Conservation (phyloP, 1,140 invertebrate genomes). For the Callitettix versicolor region DNA sequence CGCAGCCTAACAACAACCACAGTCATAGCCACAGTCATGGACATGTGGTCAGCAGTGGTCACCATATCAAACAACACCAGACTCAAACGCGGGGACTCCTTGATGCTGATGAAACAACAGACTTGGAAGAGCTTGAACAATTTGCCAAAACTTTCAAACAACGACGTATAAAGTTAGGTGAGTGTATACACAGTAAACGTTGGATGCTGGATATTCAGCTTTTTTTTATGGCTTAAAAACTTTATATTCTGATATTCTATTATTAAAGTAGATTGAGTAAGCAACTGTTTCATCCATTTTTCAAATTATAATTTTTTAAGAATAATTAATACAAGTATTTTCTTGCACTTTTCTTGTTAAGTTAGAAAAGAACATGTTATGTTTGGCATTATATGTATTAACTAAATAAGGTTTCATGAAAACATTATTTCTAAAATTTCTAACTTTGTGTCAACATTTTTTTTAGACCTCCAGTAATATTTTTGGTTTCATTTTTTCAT, state of each 20-base stretch:
- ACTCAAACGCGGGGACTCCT: slow-evolving; percentile 49
- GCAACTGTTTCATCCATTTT: background rate
- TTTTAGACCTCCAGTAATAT: too few species aligned
- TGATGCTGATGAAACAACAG: slow-evolving; percentile 83
- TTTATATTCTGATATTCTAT: too few species aligned
- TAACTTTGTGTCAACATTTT: too few species aligned
- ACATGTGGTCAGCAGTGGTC: slow-evolving; percentile 36
- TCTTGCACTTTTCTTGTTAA: background rate
- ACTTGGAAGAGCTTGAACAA: slow-evolving; percentile 90
- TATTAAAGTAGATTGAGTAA: too few species aligned
- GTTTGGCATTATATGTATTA: too few species aligned
- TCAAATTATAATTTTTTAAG: background rate
- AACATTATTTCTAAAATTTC: too few species aligned
- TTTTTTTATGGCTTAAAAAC: too few species aligned
- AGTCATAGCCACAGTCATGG: slow-evolving; percentile 34
- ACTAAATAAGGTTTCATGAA: too few species aligned
- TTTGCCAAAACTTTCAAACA: slow-evolving; percentile 97
- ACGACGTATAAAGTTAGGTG: slow-evolving; percentile 83
- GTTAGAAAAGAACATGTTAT: too few species aligned
- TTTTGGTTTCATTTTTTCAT: too few species aligned
- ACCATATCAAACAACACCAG: slow-evolving; percentile 35
- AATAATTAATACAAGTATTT: background rate
- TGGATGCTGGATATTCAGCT: too few species aligned
- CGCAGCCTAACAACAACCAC: slow-evolving; percentile 24
- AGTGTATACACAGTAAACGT: too few species aligned